Base-by-base conservation (phyloP, 2,888 invertebrate species). In the Pseudanteris insignis region DNA sequence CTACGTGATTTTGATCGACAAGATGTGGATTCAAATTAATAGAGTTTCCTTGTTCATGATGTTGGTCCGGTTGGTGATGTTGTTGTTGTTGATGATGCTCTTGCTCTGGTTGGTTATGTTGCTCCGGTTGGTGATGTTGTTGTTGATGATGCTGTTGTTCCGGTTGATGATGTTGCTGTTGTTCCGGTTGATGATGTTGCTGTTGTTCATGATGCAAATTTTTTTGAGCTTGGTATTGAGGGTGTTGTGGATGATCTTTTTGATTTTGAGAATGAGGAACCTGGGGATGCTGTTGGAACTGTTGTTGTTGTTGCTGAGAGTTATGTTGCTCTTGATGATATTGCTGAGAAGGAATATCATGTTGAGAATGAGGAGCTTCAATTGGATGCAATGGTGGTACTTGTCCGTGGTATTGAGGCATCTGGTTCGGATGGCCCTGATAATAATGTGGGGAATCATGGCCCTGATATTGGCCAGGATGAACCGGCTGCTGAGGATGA, bases 281-380 rank as follows among this genome's bases (percentile, higher is more conserved):
- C n/a, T 26, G 26, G 2, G 5, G 26, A 41, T 63, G 68, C 14
- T 24, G 74, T 70, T 6, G 64, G 47, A 26, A 66, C 64, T 38
- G 58, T 69, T 9, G 70, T 70, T 14, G 28, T 29, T 5, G 26
- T 8, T n/a, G 8, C 2, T 4, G 7, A 2, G 2, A 4, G 2
- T 26, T 4, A 8, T 26, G 26, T n/a, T n/a, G 6, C 2, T 26
- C 2, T 2, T 26, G 26, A n/a, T 5, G 26, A n/a, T n/a, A 4
- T 26, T 26, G 26, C 26, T n/a, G 8, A 8, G 3, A 2, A 26
- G 47, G 61, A 3, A 36, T 62, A 36, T 69, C 70, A 6, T 69
- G 64, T n/a, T 62, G 66, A 40, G 70, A 70, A n/a, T n/a, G n/a
- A n/a, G n/a, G n/a, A 46, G 70, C 67, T 14, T 53, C 26, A 40